phyloP scores from a whole-genome alignment of 2,113 vertebrate genomes.

The Zosterops hypoxanthus region DNA sequence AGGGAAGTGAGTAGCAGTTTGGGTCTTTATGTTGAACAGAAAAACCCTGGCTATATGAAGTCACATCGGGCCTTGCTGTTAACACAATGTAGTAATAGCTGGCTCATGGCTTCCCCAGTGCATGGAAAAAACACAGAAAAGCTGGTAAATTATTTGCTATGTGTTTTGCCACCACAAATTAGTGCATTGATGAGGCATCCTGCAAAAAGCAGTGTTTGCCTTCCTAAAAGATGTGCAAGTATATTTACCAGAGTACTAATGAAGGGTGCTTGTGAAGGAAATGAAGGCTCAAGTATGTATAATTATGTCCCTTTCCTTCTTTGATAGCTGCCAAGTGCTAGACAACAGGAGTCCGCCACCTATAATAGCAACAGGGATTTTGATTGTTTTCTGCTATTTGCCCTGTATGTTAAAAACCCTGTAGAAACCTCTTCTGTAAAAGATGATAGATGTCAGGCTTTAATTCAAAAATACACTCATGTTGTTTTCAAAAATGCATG shows the following conservation, averaged over 20 bases:
- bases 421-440: neutral
- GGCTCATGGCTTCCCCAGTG: neutral
- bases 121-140: neutral
- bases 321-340: slow-evolving; percentile 21
- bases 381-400: neutral
- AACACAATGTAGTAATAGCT: neutral
- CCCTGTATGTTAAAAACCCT: neutral
- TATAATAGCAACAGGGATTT: neutral
- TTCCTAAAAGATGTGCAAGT: slow-evolving; percentile 45
- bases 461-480: neutral
- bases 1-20: neutral
- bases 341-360: neutral
- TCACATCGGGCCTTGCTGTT: neutral
- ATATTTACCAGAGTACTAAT: slow-evolving; percentile 38
- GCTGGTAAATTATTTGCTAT: neutral
- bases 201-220: slow-evolving; percentile 39
- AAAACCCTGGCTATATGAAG: neutral
- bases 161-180: slow-evolving; percentile 25
- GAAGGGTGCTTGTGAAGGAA: slow-evolving; percentile 51
- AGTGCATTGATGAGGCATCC: slow-evolving; percentile 5
- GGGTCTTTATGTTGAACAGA: neutral
- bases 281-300: slow-evolving; percentile 36
- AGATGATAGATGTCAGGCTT: neutral
- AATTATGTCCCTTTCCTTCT: slow-evolving; percentile 37
- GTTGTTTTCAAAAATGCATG: neutral